phyloP scores from a whole-genome alignment of 2,888 invertebrate species.

The Conomelus anceps region DNA sequence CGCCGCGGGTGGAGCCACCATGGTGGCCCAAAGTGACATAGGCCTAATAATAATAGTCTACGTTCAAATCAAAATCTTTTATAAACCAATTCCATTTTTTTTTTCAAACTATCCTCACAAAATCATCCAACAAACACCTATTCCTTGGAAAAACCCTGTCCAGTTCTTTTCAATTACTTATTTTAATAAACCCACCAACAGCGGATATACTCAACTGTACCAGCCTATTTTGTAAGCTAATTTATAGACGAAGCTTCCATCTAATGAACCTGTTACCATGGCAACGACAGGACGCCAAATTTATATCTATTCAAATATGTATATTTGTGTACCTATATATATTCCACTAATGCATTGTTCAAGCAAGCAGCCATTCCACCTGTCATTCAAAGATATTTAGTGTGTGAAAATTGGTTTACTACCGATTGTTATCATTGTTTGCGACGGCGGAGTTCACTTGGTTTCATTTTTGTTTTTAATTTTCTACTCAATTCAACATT shows the following conservation, averaged over 20 bases:
- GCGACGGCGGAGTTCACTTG: background rate
- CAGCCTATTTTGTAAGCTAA: background rate
- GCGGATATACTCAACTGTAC: background rate
- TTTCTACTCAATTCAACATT: background rate
- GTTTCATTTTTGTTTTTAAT: background rate
- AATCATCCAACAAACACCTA: too few relatives aligned
- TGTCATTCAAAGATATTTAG: background rate
- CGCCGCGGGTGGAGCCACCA: too few relatives aligned
- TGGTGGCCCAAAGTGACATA: too few relatives aligned
- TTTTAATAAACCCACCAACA: too few relatives aligned
- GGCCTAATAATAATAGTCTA: too few relatives aligned
- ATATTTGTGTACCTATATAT: background rate
- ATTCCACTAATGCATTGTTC: background rate
- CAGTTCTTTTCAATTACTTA: too few relatives aligned
- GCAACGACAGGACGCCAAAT: background rate
- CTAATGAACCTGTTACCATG: background rate
- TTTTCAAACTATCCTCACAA: background rate
- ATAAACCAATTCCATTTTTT: background rate
- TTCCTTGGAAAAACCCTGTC: too few relatives aligned
- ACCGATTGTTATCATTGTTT: background rate
- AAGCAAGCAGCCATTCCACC: background rate
- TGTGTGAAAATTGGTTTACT: background rate
- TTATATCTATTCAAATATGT: background rate
- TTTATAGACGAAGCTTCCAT: background rate
- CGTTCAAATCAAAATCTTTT: too few relatives aligned